phyloP scores from a whole-genome alignment of 2,888 invertebrate species.

The Selenia dentaria region DNA sequence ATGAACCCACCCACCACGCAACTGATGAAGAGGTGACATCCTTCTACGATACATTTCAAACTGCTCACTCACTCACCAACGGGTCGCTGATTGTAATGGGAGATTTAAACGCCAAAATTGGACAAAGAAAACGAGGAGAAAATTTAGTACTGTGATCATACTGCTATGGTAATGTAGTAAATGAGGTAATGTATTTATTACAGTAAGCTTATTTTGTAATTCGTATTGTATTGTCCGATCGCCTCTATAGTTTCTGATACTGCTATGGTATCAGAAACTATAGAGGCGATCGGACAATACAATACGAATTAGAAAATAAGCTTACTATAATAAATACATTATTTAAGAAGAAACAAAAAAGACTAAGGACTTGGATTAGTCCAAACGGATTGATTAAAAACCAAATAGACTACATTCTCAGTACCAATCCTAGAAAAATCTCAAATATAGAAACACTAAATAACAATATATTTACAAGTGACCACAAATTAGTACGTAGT shows the following conservation, averaged over 20 bases:
- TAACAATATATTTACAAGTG: constrained; percentile 17
- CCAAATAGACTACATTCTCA: too few relatives aligned
- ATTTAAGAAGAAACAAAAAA: too few relatives aligned
- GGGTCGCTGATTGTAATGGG: constrained; percentile 11
- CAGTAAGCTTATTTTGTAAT: too few relatives aligned
- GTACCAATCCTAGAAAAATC: too few relatives aligned
- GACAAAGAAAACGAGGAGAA: constrained; percentile 5
- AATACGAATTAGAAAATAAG: too few relatives aligned
- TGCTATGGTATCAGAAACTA: constrained; percentile 18
- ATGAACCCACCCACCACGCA: constrained; percentile 15
- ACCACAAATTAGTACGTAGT: constrained; percentile 20
- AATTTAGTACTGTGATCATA: constrained; percentile 1
- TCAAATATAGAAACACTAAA: constrained; percentile 9
- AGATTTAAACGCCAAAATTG: constrained; percentile 22
- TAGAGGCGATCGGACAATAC: too few relatives aligned
- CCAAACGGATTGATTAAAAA: too few relatives aligned
- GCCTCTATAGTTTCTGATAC: constrained; percentile 18
- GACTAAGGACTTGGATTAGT: too few relatives aligned
- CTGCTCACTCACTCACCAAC: neutral
- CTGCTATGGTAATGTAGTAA: too few relatives aligned
- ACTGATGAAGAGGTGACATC: constrained; percentile 9
- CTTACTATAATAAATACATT: too few relatives aligned
- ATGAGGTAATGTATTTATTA: too few relatives aligned
- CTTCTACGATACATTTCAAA: constrained; percentile 9
- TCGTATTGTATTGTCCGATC: too few relatives aligned